These are phyloP conservation scores for Zygothrica quintamaculata DNA, from an alignment of 2,888 invertebrate genomes.

Conservation along the genomic window DNA sequence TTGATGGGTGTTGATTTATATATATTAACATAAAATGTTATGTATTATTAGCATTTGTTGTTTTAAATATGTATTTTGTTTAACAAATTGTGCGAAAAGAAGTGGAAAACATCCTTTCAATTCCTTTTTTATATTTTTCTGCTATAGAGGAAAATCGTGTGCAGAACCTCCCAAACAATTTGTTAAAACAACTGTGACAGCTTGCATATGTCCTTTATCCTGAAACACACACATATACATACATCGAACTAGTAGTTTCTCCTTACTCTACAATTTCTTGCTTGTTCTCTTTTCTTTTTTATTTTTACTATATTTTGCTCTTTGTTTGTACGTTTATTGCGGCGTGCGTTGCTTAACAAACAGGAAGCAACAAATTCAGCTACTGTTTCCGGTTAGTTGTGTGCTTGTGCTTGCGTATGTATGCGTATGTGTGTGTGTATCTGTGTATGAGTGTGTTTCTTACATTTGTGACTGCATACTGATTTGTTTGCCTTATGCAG, in stretches of 20 bases:
- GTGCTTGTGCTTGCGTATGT: conserved; percentile 12
- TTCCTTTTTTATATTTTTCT: conserved; percentile 28
- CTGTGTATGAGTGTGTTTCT: conserved; percentile 48
- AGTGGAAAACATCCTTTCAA: conserved; percentile 37
- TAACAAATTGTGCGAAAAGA: conserved; percentile 21
- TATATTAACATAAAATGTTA: conserved; percentile 35
- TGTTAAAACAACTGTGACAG: conserved; percentile 81
- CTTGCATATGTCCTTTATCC: conserved; percentile 76
- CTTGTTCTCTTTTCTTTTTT: conserved; percentile 10
- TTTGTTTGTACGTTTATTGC: conserved; percentile 64
- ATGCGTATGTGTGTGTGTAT: conserved; percentile 22
- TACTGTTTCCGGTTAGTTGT: conserved; percentile 69
- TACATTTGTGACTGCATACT: conserved; percentile 78
- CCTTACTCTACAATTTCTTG: neutral
- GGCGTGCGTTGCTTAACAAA: conserved; percentile 80
- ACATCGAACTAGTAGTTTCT: neutral
- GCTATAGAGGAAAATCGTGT: conserved; percentile 19
- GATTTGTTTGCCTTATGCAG: conserved; percentile 77
- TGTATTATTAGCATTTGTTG: conserved; percentile 9
- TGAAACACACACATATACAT: conserved; percentile 30
- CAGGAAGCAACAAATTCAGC: conserved; percentile 80
- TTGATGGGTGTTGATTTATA: too few species aligned
- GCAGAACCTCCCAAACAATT: conserved; percentile 65
- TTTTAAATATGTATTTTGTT: conserved; percentile 26
- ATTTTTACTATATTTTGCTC: conserved; percentile 29